Percentiles rank a stretch among this genome's conserved stretches.
phyloP scores from a whole-genome alignment of 2,888 invertebrate genomes.

The Caenorhabditis angaria region DNA sequence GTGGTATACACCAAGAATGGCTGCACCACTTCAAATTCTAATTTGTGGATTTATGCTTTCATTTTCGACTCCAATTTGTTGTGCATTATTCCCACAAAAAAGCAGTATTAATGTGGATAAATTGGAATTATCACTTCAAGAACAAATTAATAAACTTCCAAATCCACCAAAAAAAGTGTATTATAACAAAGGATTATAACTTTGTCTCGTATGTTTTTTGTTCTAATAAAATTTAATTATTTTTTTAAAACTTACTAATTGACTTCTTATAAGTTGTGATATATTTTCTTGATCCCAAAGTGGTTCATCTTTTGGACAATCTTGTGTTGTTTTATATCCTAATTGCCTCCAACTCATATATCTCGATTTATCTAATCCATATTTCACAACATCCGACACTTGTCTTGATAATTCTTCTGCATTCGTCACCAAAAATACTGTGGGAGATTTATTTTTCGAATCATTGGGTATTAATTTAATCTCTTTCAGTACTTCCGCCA shows the following conservation, averaged over 20 bases:
- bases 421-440: conserved; percentile 60
- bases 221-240: not conserved
- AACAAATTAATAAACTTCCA: conserved; percentile 77
- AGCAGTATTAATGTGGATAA: conserved; percentile 76
- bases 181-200: conserved; percentile 86
- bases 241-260: conserved; percentile 17
- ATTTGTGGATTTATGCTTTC: conserved; percentile 77
- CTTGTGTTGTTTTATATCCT: conserved; percentile 14
- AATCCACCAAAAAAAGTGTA: conserved; percentile 79
- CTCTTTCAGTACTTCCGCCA: conserved; percentile 60
- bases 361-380: conserved; percentile 48
- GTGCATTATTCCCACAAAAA: conserved; percentile 90
- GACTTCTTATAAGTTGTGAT: conserved; percentile 28
- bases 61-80: conserved; percentile 92
- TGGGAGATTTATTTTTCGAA: conserved; percentile 41
- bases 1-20: conserved; percentile 42
- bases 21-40: conserved; percentile 52
- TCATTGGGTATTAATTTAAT: conserved; percentile 23
- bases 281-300: conserved; percentile 50
- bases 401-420: conserved; percentile 61
- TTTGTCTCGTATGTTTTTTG: not conserved
- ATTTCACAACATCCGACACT: conserved; percentile 58
- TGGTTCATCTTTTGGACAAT: conserved; percentile 37
- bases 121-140: conserved; percentile 82
- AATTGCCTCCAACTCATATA: conserved; percentile 47